Conservation (phyloP, 2,113 vertebrate species). For the Barnardius zonarius region DNA sequence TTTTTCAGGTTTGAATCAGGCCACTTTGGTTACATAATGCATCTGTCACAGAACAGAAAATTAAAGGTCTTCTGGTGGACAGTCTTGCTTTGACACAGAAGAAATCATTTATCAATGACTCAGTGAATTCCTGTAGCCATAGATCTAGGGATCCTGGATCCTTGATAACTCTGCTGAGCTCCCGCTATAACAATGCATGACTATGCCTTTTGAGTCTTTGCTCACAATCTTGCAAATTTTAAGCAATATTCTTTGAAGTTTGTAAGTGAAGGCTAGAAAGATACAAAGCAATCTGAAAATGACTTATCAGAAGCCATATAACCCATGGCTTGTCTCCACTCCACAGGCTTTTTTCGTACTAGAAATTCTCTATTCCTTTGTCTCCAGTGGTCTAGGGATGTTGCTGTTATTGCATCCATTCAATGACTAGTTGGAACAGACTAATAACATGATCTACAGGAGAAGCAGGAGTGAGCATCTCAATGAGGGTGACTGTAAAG, state of each 20-base stretch:
- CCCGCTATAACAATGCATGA: not conserved
- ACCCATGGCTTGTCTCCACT: not conserved
- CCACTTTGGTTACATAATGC: not conserved
- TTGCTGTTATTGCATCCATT: not conserved
- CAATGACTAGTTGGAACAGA: not conserved
- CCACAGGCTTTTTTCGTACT: rapidly evolving
- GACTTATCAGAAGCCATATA: not conserved
- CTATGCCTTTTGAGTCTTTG: not conserved
- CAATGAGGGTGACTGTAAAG: not conserved
- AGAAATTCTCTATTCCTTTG: not conserved
- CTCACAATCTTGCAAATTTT: not conserved
- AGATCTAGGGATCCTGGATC: not conserved
- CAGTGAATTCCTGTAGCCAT: not conserved
- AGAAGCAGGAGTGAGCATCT: not conserved
- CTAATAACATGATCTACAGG: not conserved
- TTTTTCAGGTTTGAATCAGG: not conserved
- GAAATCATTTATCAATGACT: not conserved
- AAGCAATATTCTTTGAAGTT: not conserved
- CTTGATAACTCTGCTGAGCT: not conserved
- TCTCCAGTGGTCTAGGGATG: not conserved
- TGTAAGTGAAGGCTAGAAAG: not conserved
- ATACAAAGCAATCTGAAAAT: not conserved
- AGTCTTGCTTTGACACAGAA: not conserved
- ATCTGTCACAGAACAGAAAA: not conserved
- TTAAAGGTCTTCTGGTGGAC: rapidly evolving